Conservation (phyloP, 2,797 vertebrate genomes). For the Atherinosoma microstoma region DNA sequence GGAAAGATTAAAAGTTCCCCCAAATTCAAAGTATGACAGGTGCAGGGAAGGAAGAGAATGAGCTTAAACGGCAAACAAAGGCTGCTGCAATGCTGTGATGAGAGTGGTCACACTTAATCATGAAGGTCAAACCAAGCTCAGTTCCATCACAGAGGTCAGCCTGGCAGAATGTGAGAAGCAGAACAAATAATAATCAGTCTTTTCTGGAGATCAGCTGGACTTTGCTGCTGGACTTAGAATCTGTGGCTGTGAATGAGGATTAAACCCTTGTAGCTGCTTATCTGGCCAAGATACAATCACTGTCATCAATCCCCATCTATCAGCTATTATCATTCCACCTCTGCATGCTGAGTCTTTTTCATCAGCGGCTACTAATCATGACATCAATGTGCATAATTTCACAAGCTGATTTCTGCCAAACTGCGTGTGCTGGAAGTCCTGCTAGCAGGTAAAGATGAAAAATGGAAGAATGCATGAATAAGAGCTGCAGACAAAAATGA, state of each 20-base stretch:
- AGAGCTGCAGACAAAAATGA: neutral
- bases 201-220: slow-evolving; percentile 37
- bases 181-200: slow-evolving; percentile 19
- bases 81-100: slow-evolving; percentile 23
- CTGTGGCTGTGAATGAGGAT: slow-evolving; percentile 18
- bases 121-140: slow-evolving; percentile 14
- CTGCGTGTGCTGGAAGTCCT: neutral
- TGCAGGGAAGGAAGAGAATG: neutral
- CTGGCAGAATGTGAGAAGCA: slow-evolving; percentile 25
- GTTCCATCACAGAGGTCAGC: slow-evolving; percentile 20
- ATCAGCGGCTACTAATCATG: slow-evolving; percentile 8
- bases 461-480: neutral
- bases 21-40: neutral
- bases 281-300: slow-evolving; percentile 30
- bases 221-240: slow-evolving; percentile 29
- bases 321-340: slow-evolving; percentile 11
- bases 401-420: neutral
- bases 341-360: neutral
- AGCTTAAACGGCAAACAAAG: slow-evolving; percentile 3
- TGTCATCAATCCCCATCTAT: neutral
- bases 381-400: slow-evolving; percentile 2
- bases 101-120: slow-evolving; percentile 5
- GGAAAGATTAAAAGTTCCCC: neutral
- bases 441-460: too few species aligned
- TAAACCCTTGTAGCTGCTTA: slow-evolving; percentile 33